Conservation (phyloP, 2,797 vertebrate species). For the Hydrophis major region DNA sequence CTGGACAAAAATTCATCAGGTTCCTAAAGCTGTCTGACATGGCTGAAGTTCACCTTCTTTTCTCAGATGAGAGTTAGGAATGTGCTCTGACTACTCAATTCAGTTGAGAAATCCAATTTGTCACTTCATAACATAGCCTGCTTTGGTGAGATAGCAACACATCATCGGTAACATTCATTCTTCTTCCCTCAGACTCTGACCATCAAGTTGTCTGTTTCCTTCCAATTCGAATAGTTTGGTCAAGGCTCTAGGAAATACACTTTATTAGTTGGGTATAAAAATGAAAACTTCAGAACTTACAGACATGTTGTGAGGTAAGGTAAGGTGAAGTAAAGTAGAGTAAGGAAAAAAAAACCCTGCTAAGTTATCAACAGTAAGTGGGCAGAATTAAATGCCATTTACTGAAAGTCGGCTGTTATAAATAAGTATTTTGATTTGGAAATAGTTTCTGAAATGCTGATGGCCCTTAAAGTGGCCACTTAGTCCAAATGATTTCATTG, state of each 20-base stretch:
- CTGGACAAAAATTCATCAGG: neutral
- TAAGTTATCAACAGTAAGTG: neutral
- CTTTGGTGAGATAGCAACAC: neutral
- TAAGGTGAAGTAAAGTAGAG: neutral
- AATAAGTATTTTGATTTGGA: neutral
- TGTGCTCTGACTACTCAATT: neutral
- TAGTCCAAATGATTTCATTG: neutral
- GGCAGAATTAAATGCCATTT: neutral
- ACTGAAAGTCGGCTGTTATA: neutral
- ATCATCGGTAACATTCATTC: neutral
- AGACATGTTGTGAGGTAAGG: neutral
- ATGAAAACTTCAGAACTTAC: neutral
- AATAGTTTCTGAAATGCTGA: neutral
- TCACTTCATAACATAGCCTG: neutral
- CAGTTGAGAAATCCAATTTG: neutral
- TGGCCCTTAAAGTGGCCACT: neutral
- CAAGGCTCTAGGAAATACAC: neutral
- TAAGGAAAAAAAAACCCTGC: neutral
- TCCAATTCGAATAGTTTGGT: neutral
- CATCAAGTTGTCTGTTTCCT: neutral
- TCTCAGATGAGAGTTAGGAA: neutral
- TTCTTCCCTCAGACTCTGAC: neutral
- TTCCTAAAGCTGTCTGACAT: neutral
- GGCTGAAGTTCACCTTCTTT: neutral
- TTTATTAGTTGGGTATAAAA: neutral